Evolutionary conservation across 2,113 vertebrate species (phyloP).

Genomic region (Cricetomys ansorgei): DNA sequence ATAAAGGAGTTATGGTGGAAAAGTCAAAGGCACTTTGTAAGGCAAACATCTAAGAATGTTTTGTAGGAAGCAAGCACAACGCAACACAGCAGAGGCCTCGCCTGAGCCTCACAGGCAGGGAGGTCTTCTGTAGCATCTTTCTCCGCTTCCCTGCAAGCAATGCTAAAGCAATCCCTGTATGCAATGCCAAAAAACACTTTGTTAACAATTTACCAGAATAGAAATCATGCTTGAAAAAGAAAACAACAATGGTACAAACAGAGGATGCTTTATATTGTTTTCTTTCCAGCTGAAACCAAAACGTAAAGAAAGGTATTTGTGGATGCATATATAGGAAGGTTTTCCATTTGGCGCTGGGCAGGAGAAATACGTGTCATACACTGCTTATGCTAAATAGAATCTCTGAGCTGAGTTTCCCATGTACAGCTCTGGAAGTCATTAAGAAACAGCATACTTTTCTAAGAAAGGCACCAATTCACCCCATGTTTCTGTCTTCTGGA

Average conservation of each 20-base stretch:
- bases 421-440: not conserved
- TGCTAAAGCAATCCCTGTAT: accelerated
- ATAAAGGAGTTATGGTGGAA: not conserved
- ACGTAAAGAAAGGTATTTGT: not conserved
- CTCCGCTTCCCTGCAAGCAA: not conserved
- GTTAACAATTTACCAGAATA: not conserved
- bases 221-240: not conserved
- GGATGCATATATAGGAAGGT: accelerated
- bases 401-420: not conserved
- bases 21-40: not conserved
- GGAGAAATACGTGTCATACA: accelerated
- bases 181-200: not conserved
- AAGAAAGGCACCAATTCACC: accelerated
- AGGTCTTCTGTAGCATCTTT: accelerated
- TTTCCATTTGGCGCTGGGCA: accelerated
- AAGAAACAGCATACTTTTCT: too few relatives aligned
- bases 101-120: not conserved
- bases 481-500: not conserved
- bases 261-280: not conserved
- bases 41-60: not conserved
- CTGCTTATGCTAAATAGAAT: accelerated
- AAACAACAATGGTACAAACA: not conserved
- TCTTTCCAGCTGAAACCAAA: not conserved
- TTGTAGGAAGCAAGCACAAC: not conserved
- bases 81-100: too few relatives aligned